Evolutionary conservation across 2,888 invertebrate species (phyloP).

Genomic region (Lypha dubia): DNA sequence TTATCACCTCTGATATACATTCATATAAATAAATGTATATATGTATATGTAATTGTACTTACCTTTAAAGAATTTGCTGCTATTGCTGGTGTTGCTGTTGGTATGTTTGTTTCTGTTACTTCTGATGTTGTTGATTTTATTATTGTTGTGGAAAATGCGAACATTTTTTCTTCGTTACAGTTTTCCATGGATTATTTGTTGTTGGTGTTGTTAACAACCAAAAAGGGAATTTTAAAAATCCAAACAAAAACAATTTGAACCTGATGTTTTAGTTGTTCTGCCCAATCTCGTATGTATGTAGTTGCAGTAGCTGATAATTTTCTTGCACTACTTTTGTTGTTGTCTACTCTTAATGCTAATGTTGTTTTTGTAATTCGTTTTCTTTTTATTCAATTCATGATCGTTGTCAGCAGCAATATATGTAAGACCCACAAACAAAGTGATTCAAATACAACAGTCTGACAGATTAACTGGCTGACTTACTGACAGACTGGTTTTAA

Average conservation of each 20-base stretch:
- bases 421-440: slow-evolving; percentile 3
- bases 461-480: slow-evolving; percentile 17
- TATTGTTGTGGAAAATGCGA: slow-evolving; percentile 61
- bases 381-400: slow-evolving; percentile 54
- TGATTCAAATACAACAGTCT: slow-evolving; percentile 15
- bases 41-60: slow-evolving; percentile 10
- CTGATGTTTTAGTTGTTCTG: slow-evolving; percentile 37
- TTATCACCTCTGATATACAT: background rate
- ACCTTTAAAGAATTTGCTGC: slow-evolving; percentile 64
- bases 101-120: slow-evolving; percentile 19
- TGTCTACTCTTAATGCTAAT: slow-evolving; percentile 42
- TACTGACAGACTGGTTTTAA: slow-evolving; percentile 52
- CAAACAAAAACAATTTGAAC: slow-evolving; percentile 60
- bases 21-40: background rate
- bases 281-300: slow-evolving; percentile 21
- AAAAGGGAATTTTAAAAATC: slow-evolving; percentile 70
- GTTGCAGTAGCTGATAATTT: slow-evolving; percentile 19
- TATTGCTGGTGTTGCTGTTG: slow-evolving; percentile 30
- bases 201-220: slow-evolving; percentile 36
- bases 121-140: slow-evolving; percentile 19
- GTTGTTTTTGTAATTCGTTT: slow-evolving; percentile 69
- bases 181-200: slow-evolving; percentile 49
- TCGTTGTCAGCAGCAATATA: slow-evolving; percentile 13
- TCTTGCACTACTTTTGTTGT: slow-evolving; percentile 65
- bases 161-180: slow-evolving; percentile 55